Percentiles rank a stretch among this genome's conserved stretches.
Conservation (phyloP, 2,888 invertebrate genomes). For the Ditula angustiorana region DNA sequence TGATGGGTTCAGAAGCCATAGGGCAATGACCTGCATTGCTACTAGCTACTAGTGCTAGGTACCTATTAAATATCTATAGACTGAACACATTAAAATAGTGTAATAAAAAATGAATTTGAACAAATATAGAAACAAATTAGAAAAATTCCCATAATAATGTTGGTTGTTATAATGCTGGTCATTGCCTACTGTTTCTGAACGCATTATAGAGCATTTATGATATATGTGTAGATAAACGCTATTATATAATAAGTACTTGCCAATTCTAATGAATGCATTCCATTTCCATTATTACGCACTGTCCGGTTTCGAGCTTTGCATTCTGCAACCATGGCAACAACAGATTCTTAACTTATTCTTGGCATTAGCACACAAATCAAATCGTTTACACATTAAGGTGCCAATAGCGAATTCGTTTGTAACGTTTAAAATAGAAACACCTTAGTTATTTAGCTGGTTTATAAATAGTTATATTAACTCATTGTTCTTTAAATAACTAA, state of each 20-base stretch:
- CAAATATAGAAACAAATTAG: no score
- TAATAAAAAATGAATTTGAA: no score
- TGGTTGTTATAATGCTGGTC: no score
- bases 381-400: background rate
- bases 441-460: background rate
- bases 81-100: no score
- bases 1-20: no score
- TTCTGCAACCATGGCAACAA: background rate
- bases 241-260: background rate
- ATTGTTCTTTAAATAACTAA: background rate
- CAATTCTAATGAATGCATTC: background rate
- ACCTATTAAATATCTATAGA: no score
- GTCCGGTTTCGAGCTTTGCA: background rate
- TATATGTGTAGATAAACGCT: no score
- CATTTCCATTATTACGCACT: background rate
- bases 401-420: background rate
- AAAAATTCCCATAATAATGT: no score
- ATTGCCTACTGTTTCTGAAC: no score
- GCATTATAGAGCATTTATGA: no score
- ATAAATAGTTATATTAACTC: background rate
- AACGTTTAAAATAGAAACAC: background rate
- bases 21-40: no score
- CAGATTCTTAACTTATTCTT: background rate
- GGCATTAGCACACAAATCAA: background rate
- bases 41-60: no score